Conservation (phyloP, 2,113 vertebrate genomes). For the Nematolebias whitei region DNA sequence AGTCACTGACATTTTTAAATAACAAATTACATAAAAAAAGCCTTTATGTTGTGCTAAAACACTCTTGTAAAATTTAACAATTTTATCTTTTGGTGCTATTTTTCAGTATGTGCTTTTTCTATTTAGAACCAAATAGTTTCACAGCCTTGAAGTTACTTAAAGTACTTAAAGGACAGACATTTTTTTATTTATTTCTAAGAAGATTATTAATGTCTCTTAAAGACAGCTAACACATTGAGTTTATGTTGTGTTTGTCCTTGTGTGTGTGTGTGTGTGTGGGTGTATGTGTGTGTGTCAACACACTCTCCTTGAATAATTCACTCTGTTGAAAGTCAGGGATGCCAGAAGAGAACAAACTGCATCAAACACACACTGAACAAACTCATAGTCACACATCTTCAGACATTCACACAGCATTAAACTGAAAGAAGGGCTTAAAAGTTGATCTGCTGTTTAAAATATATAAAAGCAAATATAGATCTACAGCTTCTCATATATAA, state of each 20-base stretch:
- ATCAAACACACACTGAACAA: constrained; percentile 30
- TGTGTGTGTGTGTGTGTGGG: background rate
- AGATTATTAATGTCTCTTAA: constrained; percentile 32
- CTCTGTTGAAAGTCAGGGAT: constrained; percentile 45
- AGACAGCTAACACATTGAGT: constrained; percentile 6
- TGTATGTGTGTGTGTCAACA: background rate
- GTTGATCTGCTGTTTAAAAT: constrained; percentile 41
- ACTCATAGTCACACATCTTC: constrained; percentile 14
- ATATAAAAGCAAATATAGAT: constrained; percentile 40
- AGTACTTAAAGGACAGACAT: constrained; percentile 19
- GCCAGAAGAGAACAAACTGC: constrained; percentile 42
- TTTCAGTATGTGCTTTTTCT: background rate
- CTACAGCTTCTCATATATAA: constrained; percentile 45
- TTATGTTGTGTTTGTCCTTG: too few species aligned
- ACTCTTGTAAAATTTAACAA: background rate
- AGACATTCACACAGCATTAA: constrained; percentile 22
- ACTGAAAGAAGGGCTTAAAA: constrained; percentile 41
- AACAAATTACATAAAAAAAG: background rate
- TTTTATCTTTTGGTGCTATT: background rate
- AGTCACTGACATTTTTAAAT: too few species aligned
- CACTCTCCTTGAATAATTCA: constrained; percentile 36
- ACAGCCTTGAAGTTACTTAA: constrained; percentile 2
- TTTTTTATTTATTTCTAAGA: background rate
- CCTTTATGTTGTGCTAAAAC: background rate
- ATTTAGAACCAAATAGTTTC: background rate